Evolutionary conservation across 2,888 invertebrate genomes (phyloP), one percentile per base, ranked within the genome.

Genomic region (Chalcosyrphus nemorum): DNA sequence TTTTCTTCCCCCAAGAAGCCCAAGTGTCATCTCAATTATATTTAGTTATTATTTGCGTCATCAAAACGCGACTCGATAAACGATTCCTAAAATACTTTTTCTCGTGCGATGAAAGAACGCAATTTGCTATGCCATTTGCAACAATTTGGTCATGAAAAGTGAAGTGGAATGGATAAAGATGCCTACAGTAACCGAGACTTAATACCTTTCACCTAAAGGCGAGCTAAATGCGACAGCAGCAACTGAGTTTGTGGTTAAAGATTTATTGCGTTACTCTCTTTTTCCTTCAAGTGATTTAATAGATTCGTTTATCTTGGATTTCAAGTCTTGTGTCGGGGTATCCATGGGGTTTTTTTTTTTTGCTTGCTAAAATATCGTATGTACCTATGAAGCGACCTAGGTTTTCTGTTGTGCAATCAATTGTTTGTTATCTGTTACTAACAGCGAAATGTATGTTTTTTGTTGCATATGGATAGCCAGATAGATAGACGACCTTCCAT

Each of bases 1-100:
- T 32, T 15, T 13, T 27, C 41, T 43, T 17, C n/a, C 15, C 7
- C n/a, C 7, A 47, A 57, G 11, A 24, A 21, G 21, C 21, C 32
- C 13, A 13, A 56, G 15, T 57, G 57, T 24, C 35, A 35, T 57
- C 11, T 19, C n/a, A 29, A 56, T 35, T 35, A 47, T 35, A 43
- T 21, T 9, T 21, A 47, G 11, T 57, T 68, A 56, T 70, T 70
- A 57, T 70, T 70, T 70, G 32, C 57, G 56, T 70, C 70, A 70
- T 45, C 29, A 56, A 70, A 15, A 9, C 45, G 11, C 19, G 15
- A 13, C 21, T 56, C 45, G 61, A 27, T 17, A 29, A 29, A 19
- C 4, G 17, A 29, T 17, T 19, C 45, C 45, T 45, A 45, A 43
- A 68, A 68, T 68, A 68, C 11, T 38, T n/a, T 35, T 17, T 19